Evolutionary conservation across 2,797 vertebrate genomes (phyloP).

Genomic region (Rhynchotus rufescens): DNA sequence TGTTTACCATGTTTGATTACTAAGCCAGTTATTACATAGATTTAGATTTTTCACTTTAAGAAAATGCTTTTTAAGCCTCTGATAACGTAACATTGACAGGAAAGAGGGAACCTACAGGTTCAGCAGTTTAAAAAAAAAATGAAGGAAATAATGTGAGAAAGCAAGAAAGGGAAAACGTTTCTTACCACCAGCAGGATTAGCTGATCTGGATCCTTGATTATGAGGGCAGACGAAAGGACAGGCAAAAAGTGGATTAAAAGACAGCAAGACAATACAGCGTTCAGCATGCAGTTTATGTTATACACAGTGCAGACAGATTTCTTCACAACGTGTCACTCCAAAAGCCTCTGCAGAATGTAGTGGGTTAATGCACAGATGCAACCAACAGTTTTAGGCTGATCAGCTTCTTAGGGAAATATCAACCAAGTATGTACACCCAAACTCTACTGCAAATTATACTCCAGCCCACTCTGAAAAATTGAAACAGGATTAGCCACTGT

Average conservation of each 20-base stretch:
- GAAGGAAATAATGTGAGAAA: slow-evolving; percentile 23
- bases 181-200: slow-evolving; percentile 99
- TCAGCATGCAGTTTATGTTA: slow-evolving; percentile 85
- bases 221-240: slow-evolving; percentile 91
- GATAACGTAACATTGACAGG: slow-evolving; percentile 6
- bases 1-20: not conserved
- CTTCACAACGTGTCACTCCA: slow-evolving; percentile 62
- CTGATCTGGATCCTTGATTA: slow-evolving; percentile 99
- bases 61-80: not conserved
- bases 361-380: not conserved
- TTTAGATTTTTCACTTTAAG: not conserved
- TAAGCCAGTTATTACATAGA: not conserved
- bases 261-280: slow-evolving; percentile 82
- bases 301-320: slow-evolving; percentile 60
- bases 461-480: not conserved
- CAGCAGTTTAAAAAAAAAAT: slow-evolving; percentile 52
- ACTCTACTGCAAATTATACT: not conserved
- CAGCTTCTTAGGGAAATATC: not conserved
- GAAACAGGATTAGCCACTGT: not conserved
- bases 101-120: slow-evolving; percentile 22
- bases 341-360: slow-evolving; percentile 33
- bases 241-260: slow-evolving; percentile 86
- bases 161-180: slow-evolving; percentile 76
- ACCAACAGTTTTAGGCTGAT: not conserved
- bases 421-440: not conserved